phyloP scores from a whole-genome alignment of 35 echinoderm and acorn worm genomes.

The Hemicentrotus pulcherrimus region DNA sequence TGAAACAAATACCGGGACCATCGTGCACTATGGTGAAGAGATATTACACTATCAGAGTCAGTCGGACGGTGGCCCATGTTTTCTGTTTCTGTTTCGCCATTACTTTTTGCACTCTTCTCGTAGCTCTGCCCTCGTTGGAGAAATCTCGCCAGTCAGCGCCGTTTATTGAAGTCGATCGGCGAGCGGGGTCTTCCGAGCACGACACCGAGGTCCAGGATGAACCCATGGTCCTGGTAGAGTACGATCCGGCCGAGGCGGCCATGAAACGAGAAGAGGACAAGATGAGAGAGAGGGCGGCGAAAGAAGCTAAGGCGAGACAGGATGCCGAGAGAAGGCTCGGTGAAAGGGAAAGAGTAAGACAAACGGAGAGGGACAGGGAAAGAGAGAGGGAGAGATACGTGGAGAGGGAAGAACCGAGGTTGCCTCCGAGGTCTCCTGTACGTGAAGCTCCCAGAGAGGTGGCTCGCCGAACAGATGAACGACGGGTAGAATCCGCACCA shows the following conservation, averaged over 20 bases:
- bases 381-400: neutral
- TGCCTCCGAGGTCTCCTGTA: neutral
- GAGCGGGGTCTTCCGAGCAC: neutral
- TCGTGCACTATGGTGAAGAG: conserved; percentile 29
- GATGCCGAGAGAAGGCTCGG: neutral
- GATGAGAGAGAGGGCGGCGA: neutral
- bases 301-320: neutral
- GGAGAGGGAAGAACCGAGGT: neutral
- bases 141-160: neutral
- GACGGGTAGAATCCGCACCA: neutral
- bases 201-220: neutral
- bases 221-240: neutral
- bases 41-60: conserved; percentile 42
- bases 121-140: neutral
- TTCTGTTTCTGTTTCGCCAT: neutral
- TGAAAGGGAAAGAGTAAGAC: neutral
- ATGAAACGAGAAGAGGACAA: neutral
- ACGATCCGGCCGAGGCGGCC: neutral
- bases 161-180: neutral
- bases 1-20: neutral
- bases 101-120: neutral
- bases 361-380: neutral
- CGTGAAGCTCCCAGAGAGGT: neutral
- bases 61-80: conserved; percentile 23
- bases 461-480: neutral